phyloP scores from a whole-genome alignment of 1,140 invertebrate species.

The Holotrichia oblita region DNA sequence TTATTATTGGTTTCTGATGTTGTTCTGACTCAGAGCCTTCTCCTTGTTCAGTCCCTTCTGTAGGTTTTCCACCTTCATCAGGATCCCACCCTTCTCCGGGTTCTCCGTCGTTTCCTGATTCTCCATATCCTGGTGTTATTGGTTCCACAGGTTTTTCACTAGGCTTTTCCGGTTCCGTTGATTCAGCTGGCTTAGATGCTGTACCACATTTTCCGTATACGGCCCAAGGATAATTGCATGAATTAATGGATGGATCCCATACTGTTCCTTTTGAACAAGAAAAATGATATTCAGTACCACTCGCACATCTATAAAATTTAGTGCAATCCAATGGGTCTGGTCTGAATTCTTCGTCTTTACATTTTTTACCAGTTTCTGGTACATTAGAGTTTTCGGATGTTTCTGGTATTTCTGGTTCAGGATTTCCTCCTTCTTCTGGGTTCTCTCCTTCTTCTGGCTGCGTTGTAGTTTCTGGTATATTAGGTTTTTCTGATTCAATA shows the following conservation, averaged over 20 bases:
- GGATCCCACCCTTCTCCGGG: background rate
- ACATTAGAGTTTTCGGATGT: constrained; percentile 42
- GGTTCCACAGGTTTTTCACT: constrained; percentile 46
- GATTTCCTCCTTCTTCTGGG: constrained; percentile 44
- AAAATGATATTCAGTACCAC: constrained; percentile 68
- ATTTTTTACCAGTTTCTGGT: constrained; percentile 51
- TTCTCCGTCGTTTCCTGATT: constrained; percentile 36
- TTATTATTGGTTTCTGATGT: background rate
- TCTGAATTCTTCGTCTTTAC: constrained; percentile 60
- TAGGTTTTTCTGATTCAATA: too few species aligned
- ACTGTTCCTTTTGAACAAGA: constrained; percentile 72
- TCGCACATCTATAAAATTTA: constrained; percentile 76
- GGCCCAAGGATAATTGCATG: constrained; percentile 40
- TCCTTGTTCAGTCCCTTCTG: constrained; percentile 47
- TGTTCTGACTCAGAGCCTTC: constrained; percentile 1
- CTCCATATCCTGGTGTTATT: constrained; percentile 44
- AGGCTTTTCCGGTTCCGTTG: background rate
- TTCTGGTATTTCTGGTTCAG: constrained; percentile 47
- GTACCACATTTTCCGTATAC: constrained; percentile 35
- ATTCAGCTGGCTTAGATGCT: constrained; percentile 37
- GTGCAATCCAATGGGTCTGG: constrained; percentile 68
- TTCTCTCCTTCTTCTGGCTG: constrained; percentile 45
- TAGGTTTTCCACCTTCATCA: constrained; percentile 44
- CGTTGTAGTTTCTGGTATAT: too few species aligned
- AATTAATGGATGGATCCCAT: constrained; percentile 63